Base-by-base conservation (phyloP, 2,888 invertebrate species). In the Autographa gamma region DNA sequence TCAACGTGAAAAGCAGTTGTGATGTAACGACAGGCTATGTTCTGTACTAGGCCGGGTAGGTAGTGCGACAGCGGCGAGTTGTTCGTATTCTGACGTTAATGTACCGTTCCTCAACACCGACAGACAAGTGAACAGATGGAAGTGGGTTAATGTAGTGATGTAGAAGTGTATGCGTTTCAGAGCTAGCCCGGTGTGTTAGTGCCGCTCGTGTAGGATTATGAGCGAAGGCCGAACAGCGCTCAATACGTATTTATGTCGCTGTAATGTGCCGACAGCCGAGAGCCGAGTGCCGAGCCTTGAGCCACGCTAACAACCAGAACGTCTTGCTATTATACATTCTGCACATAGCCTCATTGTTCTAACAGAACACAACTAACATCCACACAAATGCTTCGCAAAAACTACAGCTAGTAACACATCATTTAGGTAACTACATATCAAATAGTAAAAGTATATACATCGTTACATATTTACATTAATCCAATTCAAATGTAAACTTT, bases 151-250 rank as follows among this genome's bases (percentile, higher is more conserved):
- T 74, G 70, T 72, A 69, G 74, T n/a, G 65, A 63, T 66, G 71
- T 65, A 43, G 64, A 60, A 66, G 60, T 54, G 66, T 58, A 31
- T 11, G 71, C 48, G 73, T 72, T 72, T 68, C 71, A 71, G 76
- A 59, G 62, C 58, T 41, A 48, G 52, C 34, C 34, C 32, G 31
- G 31, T 52, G 52, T 48, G 60, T 73, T 62, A 66, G 67, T 68
- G 69, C 60, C 69, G 65, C 69, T 59, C 69, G 67, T 71, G 78
- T 69, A 69, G 54, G 71, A 73, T 64, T 69, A 61, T 62, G 77
- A 52, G 67, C 81, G 82, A 79, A 83, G 82, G 84, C 74, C 79
- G 66, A 54, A 48, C 63, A 4, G 32, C 67, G 62, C 64, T 68
- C 56, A 31, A 11, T 43, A 69, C 32, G 61, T 60, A 58, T 38